Evolutionary conservation across 2,797 vertebrate genomes (phyloP).

Genomic region (Leuciscus waleckii): DNA sequence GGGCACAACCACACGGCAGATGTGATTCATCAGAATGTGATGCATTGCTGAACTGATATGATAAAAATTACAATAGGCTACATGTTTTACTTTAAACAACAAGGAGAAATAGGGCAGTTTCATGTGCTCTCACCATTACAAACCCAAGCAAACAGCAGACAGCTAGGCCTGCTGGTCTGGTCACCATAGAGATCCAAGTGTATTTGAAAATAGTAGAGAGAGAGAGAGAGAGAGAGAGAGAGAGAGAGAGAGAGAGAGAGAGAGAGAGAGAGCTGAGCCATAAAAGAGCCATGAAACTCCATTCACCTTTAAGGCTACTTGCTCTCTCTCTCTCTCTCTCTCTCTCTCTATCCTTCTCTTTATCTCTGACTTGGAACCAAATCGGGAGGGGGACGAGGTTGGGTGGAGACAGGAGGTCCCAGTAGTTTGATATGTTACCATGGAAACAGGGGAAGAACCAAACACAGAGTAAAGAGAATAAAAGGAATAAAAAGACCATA

Average conservation of each 20-base stretch:
- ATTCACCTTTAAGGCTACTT: constrained; percentile 34
- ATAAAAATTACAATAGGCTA: constrained; percentile 10
- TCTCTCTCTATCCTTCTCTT: constrained; percentile 1
- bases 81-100: constrained; percentile 26
- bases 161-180: constrained; percentile 21
- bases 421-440: constrained; percentile 55
- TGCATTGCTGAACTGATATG: background rate
- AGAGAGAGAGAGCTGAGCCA: constrained; percentile 8
- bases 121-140: constrained; percentile 40
- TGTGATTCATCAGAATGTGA: constrained; percentile 14
- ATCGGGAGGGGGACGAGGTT: background rate
- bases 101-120: constrained; percentile 11
- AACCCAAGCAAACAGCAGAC: constrained; percentile 26
- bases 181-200: constrained; percentile 49
- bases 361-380: constrained; percentile 22
- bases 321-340: background rate
- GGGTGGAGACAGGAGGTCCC: constrained; percentile 43
- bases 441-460: constrained; percentile 50
- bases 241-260: constrained; percentile 37
- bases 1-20: background rate
- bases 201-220: constrained; percentile 27
- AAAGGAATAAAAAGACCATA: constrained; percentile 15
- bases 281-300: constrained; percentile 41
- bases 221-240: constrained; percentile 34
- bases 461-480: constrained; percentile 22